Percentiles rank a stretch among this genome's conserved stretches.
phyloP scores from a whole-genome alignment of 1,140 invertebrate genomes.

The Heliconius melpomene region DNA sequence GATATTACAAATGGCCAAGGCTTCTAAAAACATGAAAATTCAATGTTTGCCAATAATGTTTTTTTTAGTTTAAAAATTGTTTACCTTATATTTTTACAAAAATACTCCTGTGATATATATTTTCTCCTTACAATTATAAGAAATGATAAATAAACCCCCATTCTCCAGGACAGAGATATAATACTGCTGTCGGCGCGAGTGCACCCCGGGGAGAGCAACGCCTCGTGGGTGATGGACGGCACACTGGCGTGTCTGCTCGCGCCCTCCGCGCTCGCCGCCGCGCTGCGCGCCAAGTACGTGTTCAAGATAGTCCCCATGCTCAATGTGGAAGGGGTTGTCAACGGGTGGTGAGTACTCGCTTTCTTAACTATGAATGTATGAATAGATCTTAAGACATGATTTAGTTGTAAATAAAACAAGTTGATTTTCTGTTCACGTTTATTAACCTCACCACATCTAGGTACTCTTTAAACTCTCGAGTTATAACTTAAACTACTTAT shows the following conservation, averaged over 20 bases:
- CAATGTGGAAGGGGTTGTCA: slow-evolving; percentile 93
- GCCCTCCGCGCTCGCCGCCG: slow-evolving; percentile 80
- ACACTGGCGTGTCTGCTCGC: slow-evolving; percentile 87
- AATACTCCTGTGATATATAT: background rate
- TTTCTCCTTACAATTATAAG: background rate
- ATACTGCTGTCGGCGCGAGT: slow-evolving; percentile 91
- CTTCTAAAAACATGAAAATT: too few relatives aligned
- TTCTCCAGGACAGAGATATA: slow-evolving; percentile 83
- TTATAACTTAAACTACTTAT: slow-evolving; percentile 77
- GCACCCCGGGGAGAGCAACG: slow-evolving; percentile 94
- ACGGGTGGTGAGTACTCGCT: slow-evolving; percentile 88
- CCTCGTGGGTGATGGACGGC: slow-evolving; percentile 95
- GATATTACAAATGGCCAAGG: too few relatives aligned
- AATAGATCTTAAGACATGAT: too few relatives aligned
- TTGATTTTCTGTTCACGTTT: slow-evolving; percentile 45
- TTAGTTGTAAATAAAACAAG: background rate
- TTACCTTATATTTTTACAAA: too few relatives aligned
- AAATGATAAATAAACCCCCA: background rate
- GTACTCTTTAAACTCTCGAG: slow-evolving; percentile 74
- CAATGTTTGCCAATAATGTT: too few relatives aligned
- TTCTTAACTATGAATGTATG: too few relatives aligned
- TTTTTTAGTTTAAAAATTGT: too few relatives aligned
- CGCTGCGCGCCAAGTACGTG: slow-evolving; percentile 87
- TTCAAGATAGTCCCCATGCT: slow-evolving; percentile 95
- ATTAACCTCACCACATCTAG: slow-evolving; percentile 74